These are phyloP conservation scores for Paedocypris sp. DNA, from an alignment of 2,113 vertebrate genomes.

Conservation along the genomic window DNA sequence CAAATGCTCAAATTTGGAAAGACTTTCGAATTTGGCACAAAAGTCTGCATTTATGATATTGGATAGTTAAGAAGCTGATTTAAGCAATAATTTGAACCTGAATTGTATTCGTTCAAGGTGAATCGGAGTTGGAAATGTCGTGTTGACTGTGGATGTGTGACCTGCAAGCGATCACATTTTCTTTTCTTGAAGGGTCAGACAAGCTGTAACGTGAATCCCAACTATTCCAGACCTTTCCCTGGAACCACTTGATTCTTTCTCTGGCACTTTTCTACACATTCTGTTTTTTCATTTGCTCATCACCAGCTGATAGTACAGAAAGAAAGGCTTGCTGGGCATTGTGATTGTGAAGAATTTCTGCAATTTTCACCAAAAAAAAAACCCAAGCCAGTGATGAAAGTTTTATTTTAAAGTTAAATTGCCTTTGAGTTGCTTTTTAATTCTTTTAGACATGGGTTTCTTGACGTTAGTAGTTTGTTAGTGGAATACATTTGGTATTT, in stretches of 20 bases:
- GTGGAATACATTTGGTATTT: too few relatives aligned
- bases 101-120: too few relatives aligned
- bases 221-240: conserved; percentile 33
- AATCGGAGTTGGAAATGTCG: background rate
- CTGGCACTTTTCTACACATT: background rate
- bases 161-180: conserved; percentile 32
- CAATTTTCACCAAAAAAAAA: too few relatives aligned
- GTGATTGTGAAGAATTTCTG: too few relatives aligned
- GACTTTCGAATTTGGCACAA: too few relatives aligned
- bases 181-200: conserved; percentile 32
- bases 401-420: too few relatives aligned
- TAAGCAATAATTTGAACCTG: too few relatives aligned
- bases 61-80: too few relatives aligned
- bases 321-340: background rate
- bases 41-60: background rate
- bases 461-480: too few relatives aligned
- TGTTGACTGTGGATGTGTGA: conserved; percentile 4
- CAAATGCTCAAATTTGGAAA: background rate
- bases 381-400: too few relatives aligned
- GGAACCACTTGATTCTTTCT: conserved; percentile 38
- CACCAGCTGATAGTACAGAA: background rate
- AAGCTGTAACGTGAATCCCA: conserved; percentile 31
- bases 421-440: too few relatives aligned
- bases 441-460: too few relatives aligned
- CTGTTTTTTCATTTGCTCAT: background rate